These are phyloP conservation scores for Desoria tigrina DNA, from an alignment of 2,888 invertebrate species.

Conservation along the genomic window DNA sequence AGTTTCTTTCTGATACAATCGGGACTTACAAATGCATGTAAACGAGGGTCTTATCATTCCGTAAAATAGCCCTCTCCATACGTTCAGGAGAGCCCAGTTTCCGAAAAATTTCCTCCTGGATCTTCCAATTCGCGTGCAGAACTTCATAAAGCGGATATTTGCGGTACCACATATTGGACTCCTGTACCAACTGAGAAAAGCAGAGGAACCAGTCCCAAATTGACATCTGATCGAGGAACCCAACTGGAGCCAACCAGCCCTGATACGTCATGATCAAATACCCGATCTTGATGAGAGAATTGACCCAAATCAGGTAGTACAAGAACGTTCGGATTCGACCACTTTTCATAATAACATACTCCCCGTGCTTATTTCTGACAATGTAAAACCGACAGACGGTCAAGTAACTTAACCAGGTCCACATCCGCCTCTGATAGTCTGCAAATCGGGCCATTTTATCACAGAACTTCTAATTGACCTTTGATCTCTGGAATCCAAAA, in stretches of 20 bases:
- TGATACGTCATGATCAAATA: constrained; percentile 34
- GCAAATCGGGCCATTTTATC: not conserved
- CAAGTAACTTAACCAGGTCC: constrained; percentile 25
- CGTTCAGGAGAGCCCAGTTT: constrained; percentile 32
- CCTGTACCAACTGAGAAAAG: constrained; percentile 34
- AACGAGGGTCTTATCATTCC: constrained; percentile 21
- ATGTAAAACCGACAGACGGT: constrained; percentile 31
- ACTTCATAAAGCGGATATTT: constrained; percentile 38
- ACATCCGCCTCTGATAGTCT: constrained; percentile 15
- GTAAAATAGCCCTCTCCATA: constrained; percentile 21
- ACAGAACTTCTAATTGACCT: not conserved
- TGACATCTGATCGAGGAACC: constrained; percentile 41
- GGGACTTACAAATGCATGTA: constrained; percentile 36
- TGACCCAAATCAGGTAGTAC: constrained; percentile 30
- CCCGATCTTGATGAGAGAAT: constrained; percentile 26
- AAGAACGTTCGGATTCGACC: constrained; percentile 20
- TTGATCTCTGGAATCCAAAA: too few relatives aligned
- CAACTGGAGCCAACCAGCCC: constrained; percentile 17
- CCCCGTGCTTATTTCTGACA: constrained; percentile 19
- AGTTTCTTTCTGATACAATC: too few relatives aligned
- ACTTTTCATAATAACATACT: constrained; percentile 24
- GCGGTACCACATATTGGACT: constrained; percentile 34
- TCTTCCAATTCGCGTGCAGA: constrained; percentile 31
- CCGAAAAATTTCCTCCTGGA: constrained; percentile 35
- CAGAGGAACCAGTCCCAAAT: constrained; percentile 39